A percentile compares a stretch with the other conserved stretches of the same genome.
phyloP scores from a whole-genome alignment of 2,113 vertebrate genomes.

The Burhinus oedicnemus region DNA sequence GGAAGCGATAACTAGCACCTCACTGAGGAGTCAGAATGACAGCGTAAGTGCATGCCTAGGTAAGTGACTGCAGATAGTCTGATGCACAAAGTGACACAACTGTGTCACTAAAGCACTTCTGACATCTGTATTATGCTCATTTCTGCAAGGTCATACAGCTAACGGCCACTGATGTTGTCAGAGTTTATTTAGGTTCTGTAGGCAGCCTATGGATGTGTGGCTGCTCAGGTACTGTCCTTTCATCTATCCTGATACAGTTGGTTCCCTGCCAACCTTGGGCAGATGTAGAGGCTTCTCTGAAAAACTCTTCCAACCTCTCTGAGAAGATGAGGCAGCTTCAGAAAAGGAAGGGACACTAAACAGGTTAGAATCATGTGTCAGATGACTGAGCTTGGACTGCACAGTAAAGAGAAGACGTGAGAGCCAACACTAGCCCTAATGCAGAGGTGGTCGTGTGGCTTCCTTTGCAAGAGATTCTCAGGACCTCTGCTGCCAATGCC shows the following conservation, averaged over 20 bases:
- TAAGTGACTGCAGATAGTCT: neutral
- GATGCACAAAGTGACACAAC: neutral
- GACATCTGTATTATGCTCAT: neutral
- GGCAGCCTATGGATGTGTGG: neutral
- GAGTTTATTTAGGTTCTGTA: neutral
- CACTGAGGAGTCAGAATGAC: neutral
- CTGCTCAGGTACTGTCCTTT: neutral
- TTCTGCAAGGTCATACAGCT: neutral
- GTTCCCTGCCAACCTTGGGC: neutral
- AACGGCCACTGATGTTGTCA: neutral
- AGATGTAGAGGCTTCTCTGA: neutral
- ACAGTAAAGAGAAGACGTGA: neutral
- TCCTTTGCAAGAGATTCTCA: neutral
- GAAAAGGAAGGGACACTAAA: neutral
- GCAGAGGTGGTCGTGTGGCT: neutral
- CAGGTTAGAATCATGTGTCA: too few species aligned
- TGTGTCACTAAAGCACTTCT: neutral
- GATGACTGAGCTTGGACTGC: neutral
- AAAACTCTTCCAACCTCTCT: neutral
- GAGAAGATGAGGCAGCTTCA: neutral
- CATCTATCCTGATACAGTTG: fast-evolving
- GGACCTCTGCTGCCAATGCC: neutral
- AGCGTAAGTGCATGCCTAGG: neutral
- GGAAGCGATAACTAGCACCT: neutral
- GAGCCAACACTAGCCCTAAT: neutral